Base-by-base conservation (phyloP, 2,888 invertebrate genomes). In the Athalia rosae region DNA sequence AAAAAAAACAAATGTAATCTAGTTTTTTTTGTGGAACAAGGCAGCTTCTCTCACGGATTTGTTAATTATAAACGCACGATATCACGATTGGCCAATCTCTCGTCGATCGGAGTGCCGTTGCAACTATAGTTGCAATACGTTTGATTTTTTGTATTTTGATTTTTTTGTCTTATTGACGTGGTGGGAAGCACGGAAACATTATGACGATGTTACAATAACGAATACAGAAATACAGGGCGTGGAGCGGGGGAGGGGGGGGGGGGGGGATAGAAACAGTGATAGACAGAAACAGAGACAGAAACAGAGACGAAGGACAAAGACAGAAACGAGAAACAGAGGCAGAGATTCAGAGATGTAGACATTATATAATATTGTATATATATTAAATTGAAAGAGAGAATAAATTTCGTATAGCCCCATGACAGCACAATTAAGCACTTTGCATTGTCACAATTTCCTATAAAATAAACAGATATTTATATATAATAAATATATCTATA, bases 121-220 rank as follows among this genome's bases (percentile, higher is more conserved):
- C 15, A 8, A 63, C 8, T 53, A 53, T 53, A 11, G 53, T 11
- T 53, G 53, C 53, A n/a, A n/a, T 59, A 48, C 47, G 59, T 69
- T 28, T 50, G 62, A 63, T 64, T 61, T 45, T 41, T 62, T 76
- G 58, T 66, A 50, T 66, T 59, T 64, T 77, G 71, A 58, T 77
- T 69, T 73, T 78, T 43, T 53, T 56, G 56, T 67, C 69, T 84
- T 83, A n/a, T 90, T 89, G 90, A 89, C 90, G 83, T 84, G 82
- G 86, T 84, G 84, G 89, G 87, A 85, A 87, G 86, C 85, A 85
- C 87, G 84, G 90, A 85, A 83, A 90, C 83, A 84, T 87, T 88
- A n/a, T n/a, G 84, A 90, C 87, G 85, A 89, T 90, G 87, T 90
- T 90, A 90, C 90, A 90, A 88, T 88, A 90, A 87, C 90, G 76